Conservation (phyloP, 2,797 vertebrate genomes). For the Pachyuromys duprasi region DNA sequence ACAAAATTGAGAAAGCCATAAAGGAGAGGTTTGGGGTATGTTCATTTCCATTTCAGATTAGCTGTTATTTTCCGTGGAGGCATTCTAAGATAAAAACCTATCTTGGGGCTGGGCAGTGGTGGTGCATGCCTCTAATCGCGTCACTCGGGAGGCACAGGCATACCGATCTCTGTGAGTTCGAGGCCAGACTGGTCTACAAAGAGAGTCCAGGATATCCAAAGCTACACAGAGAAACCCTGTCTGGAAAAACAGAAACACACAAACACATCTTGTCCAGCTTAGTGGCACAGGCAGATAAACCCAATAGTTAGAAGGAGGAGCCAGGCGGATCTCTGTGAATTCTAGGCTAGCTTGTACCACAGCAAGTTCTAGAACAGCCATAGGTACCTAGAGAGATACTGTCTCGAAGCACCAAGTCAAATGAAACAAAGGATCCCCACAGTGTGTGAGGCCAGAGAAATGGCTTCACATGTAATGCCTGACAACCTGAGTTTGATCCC, state of each 20-base stretch:
- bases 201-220: not conserved
- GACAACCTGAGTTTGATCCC: not conserved
- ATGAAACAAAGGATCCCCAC: not conserved
- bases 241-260: not conserved
- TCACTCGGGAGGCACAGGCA: not conserved
- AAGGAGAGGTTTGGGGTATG: not conserved
- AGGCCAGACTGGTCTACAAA: not conserved
- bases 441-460: not conserved
- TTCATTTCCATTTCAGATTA: not conserved
- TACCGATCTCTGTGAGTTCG: not conserved
- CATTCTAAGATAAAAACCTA: not conserved
- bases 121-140: not conserved
- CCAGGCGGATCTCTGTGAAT: not conserved
- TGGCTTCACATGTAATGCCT: not conserved
- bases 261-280: no score
- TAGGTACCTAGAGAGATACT: not conserved
- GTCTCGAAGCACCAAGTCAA: not conserved
- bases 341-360: not conserved
- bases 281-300: not conserved
- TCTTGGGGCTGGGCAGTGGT: not conserved
- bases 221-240: not conserved
- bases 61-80: not conserved
- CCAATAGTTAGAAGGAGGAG: not conserved
- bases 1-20: not conserved
- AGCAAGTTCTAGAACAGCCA: not conserved